Conservation (phyloP, 2,797 vertebrate species). For the Jordanella pulchra region DNA sequence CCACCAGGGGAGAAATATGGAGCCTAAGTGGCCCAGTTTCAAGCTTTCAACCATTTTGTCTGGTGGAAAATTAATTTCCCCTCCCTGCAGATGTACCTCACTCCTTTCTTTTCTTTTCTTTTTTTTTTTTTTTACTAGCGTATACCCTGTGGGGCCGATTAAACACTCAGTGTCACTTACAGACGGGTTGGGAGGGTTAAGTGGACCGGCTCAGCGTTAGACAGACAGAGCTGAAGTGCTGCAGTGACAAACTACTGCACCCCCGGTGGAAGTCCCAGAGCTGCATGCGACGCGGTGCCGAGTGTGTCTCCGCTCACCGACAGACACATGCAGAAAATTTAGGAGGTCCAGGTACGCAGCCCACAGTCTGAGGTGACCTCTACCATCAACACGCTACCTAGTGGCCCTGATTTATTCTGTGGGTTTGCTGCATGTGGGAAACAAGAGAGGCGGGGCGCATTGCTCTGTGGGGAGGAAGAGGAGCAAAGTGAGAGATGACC, state of each 20-base stretch:
- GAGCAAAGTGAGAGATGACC: background rate
- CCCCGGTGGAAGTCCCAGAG: slow-evolving; percentile 50
- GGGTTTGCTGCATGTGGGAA: slow-evolving; percentile 62
- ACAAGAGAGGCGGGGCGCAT: slow-evolving; percentile 58
- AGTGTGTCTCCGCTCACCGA: background rate
- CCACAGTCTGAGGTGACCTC: slow-evolving; percentile 63
- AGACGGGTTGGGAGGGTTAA: slow-evolving; percentile 61
- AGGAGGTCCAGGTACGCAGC: slow-evolving; percentile 44
- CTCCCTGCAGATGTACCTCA: slow-evolving; percentile 33
- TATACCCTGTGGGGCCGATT: slow-evolving; percentile 55
- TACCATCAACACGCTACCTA: slow-evolving; percentile 68
- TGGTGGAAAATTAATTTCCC: slow-evolving; percentile 48
- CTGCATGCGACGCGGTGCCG: slow-evolving; percentile 34
- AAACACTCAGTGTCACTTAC: slow-evolving; percentile 70
- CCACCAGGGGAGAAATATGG: slow-evolving; percentile 25
- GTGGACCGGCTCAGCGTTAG: slow-evolving; percentile 51
- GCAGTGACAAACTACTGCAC: slow-evolving; percentile 61
- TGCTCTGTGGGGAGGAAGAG: slow-evolving; percentile 18
- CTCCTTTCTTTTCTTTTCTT: slow-evolving; percentile 2
- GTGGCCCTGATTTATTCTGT: slow-evolving; percentile 72
- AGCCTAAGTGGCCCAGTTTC: slow-evolving; percentile 19
- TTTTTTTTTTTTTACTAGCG: slow-evolving; percentile 1
- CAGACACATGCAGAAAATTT: slow-evolving; percentile 10
- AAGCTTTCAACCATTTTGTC: slow-evolving; percentile 22
- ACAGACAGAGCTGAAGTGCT: slow-evolving; percentile 55